Evolutionary conservation across 1,140 invertebrate species (phyloP), one percentile per base, ranked within the genome.

Genomic region (Eufriesea mexicana): DNA sequence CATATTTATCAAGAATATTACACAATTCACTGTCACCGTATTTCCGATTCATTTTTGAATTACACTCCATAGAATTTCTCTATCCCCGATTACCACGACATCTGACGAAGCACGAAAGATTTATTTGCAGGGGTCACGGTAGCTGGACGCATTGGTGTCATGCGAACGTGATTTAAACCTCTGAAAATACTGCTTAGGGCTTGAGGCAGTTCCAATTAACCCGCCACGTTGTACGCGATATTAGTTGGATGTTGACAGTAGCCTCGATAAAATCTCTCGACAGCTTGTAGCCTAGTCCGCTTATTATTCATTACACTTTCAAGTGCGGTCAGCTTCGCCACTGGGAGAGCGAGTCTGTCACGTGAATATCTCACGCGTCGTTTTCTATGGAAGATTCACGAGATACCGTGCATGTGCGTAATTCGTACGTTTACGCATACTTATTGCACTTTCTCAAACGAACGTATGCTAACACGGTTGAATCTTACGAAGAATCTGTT

Each of bases 191-290:
- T 89, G 85, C 91, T 91, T 87, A 90, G 86, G 90, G 84, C 82
- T 73, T 67, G 71, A 78, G 79, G 75, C 86, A 64, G 86, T 92
- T 92, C 87, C 92, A 93, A 93, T 93, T 93, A 93, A 93, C 87
- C 89, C 86, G 88, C 88, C 90, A 93, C 91, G 92, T 93, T 93
- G 92, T 92, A 92, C 92, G 90, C 62, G 92, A 93, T 93, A 93
- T 93, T 93, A 93, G 93, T 91, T 92, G 90, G 92, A 88, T 93
- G 93, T 93, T 93, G 93, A 93, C 93, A 93, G 90, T 93, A 86
- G 88, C 84, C 75, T 88, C 87, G 93, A 93, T 93, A 93, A 89
- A 84, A 93, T 93, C 93, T 93, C 79, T 88, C 84, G 83, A 84
- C 85, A 88, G 90, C 85, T 87, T 84, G 80, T 85, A 88, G 78